Base-by-base conservation (phyloP, 2,113 vertebrate genomes). In the Trematomus loennbergii region DNA sequence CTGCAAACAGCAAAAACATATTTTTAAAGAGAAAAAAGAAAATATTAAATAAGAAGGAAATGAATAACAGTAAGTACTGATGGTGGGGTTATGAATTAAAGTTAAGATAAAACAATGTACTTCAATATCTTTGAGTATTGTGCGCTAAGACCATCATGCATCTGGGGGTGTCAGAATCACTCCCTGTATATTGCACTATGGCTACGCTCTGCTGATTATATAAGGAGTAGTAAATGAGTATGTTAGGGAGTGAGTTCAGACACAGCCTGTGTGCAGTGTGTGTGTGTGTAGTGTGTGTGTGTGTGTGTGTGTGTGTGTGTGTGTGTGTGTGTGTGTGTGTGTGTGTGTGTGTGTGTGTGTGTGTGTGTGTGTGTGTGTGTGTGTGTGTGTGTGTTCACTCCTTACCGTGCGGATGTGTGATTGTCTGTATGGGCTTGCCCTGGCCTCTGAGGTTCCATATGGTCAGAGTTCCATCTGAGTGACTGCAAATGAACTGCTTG, bases 381-480 rank as follows among this genome's bases (percentile, higher is more conserved):
- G 29, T 29, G 29, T 4, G 25, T 69, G 70, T 75, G 72, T 61
- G 54, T 59, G 0, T 84, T 17, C n/a, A 12, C 22, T 85, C 17
- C 97, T 97, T 96, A 99, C 98, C 98, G 0, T 99, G 98, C 73
- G 98, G 98, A n/a, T n/a, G n/a, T 76, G 97, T 98, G 96, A 99
- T 98, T 93, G 97, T 99, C 95, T 99, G 97, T 77, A 96, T 91
- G 74, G 97, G 97, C 86, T 97, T 99, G 78, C 96, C 91, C 89
- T 97, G 96, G 73, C 96, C 97, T 87, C 96, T 96, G 94, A 99
- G 87, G 94, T 97, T 99, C 98, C 98, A 99, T 95, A 97, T 97
- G 89, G 97, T 99, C 94, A 99, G 95, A 60, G 97, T 99, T 78
- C 98, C 98, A 84, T 99, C 98, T 68, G 98, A 99, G 94, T 99